Conservation (phyloP, 2,888 invertebrate species). For the Asteroscopus sphinx region DNA sequence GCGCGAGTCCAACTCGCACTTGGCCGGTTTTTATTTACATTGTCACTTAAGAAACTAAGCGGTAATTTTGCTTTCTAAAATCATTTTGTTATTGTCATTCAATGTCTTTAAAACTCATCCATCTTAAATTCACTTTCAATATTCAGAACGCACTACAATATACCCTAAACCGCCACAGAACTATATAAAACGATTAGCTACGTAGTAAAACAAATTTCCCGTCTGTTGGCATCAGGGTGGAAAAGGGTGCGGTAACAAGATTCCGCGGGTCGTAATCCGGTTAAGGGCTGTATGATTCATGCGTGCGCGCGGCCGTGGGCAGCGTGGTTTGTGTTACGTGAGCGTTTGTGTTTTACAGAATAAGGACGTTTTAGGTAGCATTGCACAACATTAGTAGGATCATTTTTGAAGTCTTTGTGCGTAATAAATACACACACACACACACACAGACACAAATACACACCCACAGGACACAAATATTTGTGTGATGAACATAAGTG, state of each 20-base stretch:
- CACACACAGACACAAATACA: too few relatives aligned
- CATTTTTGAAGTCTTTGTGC: too few relatives aligned
- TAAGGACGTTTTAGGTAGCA: conserved; percentile 27
- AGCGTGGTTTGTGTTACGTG: conserved; percentile 50
- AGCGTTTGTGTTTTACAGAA: conserved; percentile 12
- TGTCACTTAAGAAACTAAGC: too few relatives aligned
- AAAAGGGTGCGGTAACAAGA: conserved; percentile 86
- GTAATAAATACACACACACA: too few relatives aligned
- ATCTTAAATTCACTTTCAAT: conserved; percentile 19
- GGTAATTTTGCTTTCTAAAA: too few relatives aligned
- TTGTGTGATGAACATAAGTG: too few relatives aligned
- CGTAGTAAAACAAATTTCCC: conserved; percentile 63
- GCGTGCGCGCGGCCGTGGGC: conserved; percentile 60
- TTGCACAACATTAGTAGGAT: too few relatives aligned
- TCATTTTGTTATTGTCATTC: conserved; percentile 4
- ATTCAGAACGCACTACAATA: conserved; percentile 24
- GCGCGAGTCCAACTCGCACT: too few relatives aligned
- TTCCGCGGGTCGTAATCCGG: conserved; percentile 80
- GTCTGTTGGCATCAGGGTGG: conserved; percentile 77
- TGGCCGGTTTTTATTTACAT: too few relatives aligned
- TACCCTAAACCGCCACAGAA: conserved; percentile 36
- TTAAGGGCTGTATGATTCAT: conserved; percentile 86
- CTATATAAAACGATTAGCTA: conserved; percentile 68
- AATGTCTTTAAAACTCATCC: background rate
- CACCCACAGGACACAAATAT: too few relatives aligned